Conservation (phyloP, 2,797 vertebrate species). For the Sebastiscus albofasciatus region DNA sequence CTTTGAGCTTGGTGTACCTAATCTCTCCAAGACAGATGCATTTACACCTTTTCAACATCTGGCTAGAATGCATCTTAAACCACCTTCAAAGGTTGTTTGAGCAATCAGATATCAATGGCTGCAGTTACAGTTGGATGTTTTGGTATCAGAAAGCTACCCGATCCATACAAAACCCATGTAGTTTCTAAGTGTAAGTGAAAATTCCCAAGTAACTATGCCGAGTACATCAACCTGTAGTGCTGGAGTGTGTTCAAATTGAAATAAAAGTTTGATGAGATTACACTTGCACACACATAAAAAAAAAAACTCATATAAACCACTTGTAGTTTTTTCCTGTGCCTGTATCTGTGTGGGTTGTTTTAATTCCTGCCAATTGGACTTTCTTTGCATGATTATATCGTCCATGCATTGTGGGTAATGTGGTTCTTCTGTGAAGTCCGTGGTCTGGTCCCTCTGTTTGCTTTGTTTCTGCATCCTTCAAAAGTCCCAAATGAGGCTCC, state of each 20-base stretch:
- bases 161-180: not conserved
- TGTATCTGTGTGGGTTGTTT: not conserved
- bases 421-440: conserved; percentile 18
- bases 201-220: not conserved
- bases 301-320: conserved; percentile 28
- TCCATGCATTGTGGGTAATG: conserved; percentile 57
- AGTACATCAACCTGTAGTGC: not conserved
- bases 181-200: not conserved
- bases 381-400: conserved; percentile 21
- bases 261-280: conserved; percentile 16
- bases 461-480: conserved; percentile 7
- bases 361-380: conserved; percentile 8
- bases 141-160: not conserved
- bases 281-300: not conserved
- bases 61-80: not conserved
- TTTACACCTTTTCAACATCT: not conserved
- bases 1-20: too few relatives aligned
- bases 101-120: not conserved
- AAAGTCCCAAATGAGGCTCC: conserved; percentile 27
- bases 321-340: not conserved
- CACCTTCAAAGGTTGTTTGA: not conserved
- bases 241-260: not conserved
- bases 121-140: not conserved
- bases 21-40: not conserved
- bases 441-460: conserved; percentile 11